Evolutionary conservation across 2,888 invertebrate genomes (phyloP).

Genomic region (Dynastes hyllus): DNA sequence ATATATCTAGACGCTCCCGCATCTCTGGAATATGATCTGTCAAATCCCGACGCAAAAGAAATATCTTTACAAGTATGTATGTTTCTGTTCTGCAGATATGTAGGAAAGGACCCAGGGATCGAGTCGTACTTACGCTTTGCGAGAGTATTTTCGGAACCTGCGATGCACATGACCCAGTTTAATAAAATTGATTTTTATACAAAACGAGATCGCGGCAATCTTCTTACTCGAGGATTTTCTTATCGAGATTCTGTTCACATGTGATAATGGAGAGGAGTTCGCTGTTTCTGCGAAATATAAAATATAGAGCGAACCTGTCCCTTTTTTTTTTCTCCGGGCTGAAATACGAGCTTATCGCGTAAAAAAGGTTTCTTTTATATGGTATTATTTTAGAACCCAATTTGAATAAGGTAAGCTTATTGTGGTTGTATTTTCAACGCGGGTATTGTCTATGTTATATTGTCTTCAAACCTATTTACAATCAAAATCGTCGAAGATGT

Average conservation of each 20-base stretch:
- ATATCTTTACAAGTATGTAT: conserved; percentile 46
- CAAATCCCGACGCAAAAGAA: conserved; percentile 43
- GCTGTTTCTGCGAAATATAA: conserved; percentile 41
- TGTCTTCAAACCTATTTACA: too few relatives aligned
- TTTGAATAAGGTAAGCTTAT: conserved; percentile 19
- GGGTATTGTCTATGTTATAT: background rate
- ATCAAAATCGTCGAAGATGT: too few relatives aligned
- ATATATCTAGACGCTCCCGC: background rate
- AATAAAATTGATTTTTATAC: conserved; percentile 61
- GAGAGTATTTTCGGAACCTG: conserved; percentile 18
- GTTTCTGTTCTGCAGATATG: conserved; percentile 35
- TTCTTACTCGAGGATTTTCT: conserved; percentile 43
- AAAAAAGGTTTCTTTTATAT: conserved; percentile 8
- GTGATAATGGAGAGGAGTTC: conserved; percentile 42
- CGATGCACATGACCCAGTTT: conserved; percentile 56
- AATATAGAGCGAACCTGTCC: conserved; percentile 20
- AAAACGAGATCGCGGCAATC: conserved; percentile 46
- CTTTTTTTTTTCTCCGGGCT: conserved; percentile 2
- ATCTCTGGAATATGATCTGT: conserved; percentile 42
- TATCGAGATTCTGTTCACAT: conserved; percentile 48
- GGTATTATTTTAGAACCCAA: conserved; percentile 25
- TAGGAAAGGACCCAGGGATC: conserved; percentile 1
- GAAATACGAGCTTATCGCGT: conserved; percentile 24
- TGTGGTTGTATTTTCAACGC: background rate
- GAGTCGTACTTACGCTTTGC: background rate